Base-by-base conservation (phyloP, 2,797 vertebrate genomes). In the Parambassis ranga region DNA sequence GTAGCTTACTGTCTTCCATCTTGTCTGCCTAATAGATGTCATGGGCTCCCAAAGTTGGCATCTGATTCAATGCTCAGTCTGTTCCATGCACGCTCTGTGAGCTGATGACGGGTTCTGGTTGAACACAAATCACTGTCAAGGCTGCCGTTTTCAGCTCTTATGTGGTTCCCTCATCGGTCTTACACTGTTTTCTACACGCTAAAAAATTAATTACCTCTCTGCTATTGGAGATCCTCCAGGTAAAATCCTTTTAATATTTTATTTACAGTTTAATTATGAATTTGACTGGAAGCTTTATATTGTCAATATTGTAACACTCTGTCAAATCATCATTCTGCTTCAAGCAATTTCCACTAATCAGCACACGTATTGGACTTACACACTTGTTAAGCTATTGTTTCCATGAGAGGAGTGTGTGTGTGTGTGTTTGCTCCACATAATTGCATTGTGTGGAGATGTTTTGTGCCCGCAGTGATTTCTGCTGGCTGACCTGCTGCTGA, bases 401-500 rank as follows among this genome's bases (percentile, higher is more conserved):
- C 47, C 1, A 9, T 20, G 37, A 59, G 59, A 79, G 28, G 9
- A 2, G 15, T 52, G 39, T 15, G 71, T 2, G 15, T 52, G 39
- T 15, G 71, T 65, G 57, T 64, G 64, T 80, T 75, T 52, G 60
- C 71, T 46, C 57, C 43, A 47, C 68, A 73, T 78, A 78, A 72
- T 67, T 77, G 60, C 75, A 52, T 57, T 68, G 71, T 79, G 81
- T 48, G 46, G 58, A 75, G 71, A 79, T 55, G 81, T 62, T 60
- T 58, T 69, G 11, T 19, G 60, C 68, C 75, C 27, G 36, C 65
- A 58, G 79, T 73, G 84, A 87, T 85, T 71, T 80, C 52, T 72
- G 68, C 72, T 62, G 65, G 60, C 57, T 67, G 76, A 53, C 55
- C 81, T 3, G 49, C 66, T 81, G 87, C 89, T 87, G 85, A 89